phyloP scores from a whole-genome alignment of 2,113 vertebrate genomes.

The Abramis brama region DNA sequence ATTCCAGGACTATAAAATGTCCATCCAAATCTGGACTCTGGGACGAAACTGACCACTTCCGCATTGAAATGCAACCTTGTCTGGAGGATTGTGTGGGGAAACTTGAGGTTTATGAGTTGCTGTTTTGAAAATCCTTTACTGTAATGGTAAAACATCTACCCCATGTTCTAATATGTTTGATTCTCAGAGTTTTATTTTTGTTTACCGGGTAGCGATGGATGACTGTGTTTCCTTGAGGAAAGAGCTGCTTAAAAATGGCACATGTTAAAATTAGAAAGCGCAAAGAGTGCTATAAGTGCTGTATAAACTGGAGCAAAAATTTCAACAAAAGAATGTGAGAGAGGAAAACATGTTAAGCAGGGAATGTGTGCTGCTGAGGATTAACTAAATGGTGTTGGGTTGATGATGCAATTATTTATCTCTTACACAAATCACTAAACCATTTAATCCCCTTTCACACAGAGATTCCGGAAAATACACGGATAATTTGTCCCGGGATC shows the following conservation, averaged over 20 bases:
- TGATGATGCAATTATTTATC: background rate
- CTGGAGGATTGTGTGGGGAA: background rate
- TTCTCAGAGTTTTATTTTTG: background rate
- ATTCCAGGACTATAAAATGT: slow-evolving; percentile 36
- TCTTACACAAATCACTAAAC: background rate
- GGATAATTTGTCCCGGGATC: too few species aligned
- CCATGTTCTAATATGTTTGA: background rate
- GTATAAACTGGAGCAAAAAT: background rate
- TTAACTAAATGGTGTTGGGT: background rate
- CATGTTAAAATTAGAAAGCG: too few species aligned
- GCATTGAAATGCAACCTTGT: background rate
- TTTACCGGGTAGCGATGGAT: background rate
- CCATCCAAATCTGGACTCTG: slow-evolving; percentile 8
- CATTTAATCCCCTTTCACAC: too few species aligned
- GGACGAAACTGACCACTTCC: slow-evolving; percentile 13
- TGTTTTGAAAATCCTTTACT: background rate
- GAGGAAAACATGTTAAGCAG: too few species aligned
- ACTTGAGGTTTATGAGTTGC: background rate
- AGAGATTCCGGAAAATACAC: too few species aligned
- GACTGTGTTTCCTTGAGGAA: background rate
- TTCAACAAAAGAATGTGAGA: too few species aligned
- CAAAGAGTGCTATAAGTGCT: too few species aligned
- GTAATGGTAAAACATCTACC: background rate
- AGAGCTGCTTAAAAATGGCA: background rate
- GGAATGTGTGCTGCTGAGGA: too few species aligned